Conservation (phyloP, 2,797 vertebrate genomes). For the Esox masquinongy region DNA sequence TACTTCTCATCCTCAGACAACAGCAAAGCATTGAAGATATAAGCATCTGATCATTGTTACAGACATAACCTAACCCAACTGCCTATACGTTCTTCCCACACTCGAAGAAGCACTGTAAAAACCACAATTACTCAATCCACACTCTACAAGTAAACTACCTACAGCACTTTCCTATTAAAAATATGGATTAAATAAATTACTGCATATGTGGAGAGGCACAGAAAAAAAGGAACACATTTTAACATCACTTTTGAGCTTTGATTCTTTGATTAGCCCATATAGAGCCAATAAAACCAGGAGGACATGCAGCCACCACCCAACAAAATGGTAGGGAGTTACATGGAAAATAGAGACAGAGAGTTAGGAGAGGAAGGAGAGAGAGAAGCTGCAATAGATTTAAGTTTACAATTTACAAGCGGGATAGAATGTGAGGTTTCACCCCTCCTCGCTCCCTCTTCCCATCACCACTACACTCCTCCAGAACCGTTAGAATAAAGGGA, state of each 20-base stretch:
- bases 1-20: no score
- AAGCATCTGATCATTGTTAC: no score
- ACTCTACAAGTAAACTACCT: no score
- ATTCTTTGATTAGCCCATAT: constrained; percentile 54
- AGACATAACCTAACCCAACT: no score
- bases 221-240: background rate
- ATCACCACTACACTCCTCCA: constrained; percentile 58
- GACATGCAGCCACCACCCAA: constrained; percentile 12
- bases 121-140: no score
- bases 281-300: constrained; percentile 46
- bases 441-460: constrained; percentile 33
- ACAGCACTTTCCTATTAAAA: background rate
- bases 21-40: no score
- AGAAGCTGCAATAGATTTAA: constrained; percentile 3
- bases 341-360: background rate
- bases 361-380: background rate
- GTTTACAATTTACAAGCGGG: constrained; percentile 26
- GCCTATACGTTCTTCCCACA: background rate
- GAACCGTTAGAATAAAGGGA: constrained; percentile 48
- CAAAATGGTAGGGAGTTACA: background rate
- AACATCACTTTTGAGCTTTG: constrained; percentile 48
- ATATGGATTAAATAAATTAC: background rate
- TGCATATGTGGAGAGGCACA: background rate
- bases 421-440: constrained; percentile 27
- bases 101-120: background rate